These are phyloP conservation scores for Pedionomus torquatus DNA, from an alignment of 2,113 vertebrate species.

Conservation along the genomic window DNA sequence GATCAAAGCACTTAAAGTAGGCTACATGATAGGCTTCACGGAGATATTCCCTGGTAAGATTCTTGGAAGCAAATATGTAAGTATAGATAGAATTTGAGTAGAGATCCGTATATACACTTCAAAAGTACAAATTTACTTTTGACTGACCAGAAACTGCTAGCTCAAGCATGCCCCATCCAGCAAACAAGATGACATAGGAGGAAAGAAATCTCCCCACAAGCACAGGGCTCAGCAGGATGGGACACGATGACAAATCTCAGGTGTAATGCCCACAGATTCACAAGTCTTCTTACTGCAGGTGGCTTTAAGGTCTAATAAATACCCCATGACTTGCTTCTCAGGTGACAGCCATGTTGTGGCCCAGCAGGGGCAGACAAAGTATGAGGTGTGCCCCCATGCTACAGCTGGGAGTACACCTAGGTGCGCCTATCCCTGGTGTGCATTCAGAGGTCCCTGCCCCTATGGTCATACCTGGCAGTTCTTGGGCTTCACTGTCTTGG, in stretches of 20 bases:
- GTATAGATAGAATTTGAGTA: neutral
- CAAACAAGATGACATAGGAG: neutral
- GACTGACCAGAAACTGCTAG: neutral
- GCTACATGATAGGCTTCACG: neutral
- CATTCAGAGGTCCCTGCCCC: neutral
- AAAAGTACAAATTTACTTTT: neutral
- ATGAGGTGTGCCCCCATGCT: accelerated
- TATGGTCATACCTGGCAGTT: neutral
- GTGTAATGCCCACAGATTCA: neutral
- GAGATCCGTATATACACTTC: neutral
- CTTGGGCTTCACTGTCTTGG: neutral
- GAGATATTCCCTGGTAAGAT: neutral
- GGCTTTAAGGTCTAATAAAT: neutral
- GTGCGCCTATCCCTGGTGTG: neutral
- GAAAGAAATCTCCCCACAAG: neutral
- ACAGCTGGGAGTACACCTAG: neutral
- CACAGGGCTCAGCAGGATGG: neutral
- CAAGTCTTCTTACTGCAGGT: neutral
- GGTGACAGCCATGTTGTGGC: neutral
- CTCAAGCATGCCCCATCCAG: neutral
- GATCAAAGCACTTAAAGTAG: conserved; percentile 6
- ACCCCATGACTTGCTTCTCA: neutral
- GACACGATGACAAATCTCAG: neutral
- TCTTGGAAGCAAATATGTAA: neutral
- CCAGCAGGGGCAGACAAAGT: neutral